phyloP scores from a whole-genome alignment of 2,888 invertebrate species.

The Macrophya alboannulata region DNA sequence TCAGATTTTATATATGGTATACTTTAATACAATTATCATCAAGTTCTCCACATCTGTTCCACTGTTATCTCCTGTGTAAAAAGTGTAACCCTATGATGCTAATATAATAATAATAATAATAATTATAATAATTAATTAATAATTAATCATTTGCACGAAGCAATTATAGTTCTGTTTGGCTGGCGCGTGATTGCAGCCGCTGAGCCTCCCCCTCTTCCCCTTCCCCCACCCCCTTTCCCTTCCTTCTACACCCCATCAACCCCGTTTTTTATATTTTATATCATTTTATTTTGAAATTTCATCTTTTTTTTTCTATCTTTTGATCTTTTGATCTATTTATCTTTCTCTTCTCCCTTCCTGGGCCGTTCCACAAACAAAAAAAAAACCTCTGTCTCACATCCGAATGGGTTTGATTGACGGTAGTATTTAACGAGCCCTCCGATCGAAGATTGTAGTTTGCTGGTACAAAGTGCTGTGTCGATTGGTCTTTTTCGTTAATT shows the following conservation, averaged over 20 bases:
- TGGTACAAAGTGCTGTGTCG: constrained; percentile 55
- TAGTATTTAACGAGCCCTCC: neutral
- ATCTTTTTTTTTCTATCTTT: neutral
- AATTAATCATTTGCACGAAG: constrained; percentile 75
- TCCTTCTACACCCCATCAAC: neutral
- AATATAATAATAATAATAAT: constrained; percentile 75
- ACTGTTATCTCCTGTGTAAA: constrained; percentile 65
- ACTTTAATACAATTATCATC: constrained; percentile 75
- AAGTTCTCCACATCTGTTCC: constrained; percentile 64
- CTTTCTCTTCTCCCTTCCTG: neutral
- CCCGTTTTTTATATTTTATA: neutral
- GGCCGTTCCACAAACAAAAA: constrained; percentile 6
- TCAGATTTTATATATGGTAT: constrained; percentile 70
- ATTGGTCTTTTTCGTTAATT: constrained; percentile 4
- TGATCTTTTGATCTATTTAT: neutral
- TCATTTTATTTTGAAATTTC: neutral
- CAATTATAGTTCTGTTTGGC: constrained; percentile 75
- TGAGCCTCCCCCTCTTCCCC: constrained; percentile 27
- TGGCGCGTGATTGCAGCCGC: constrained; percentile 63
- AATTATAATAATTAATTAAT: constrained; percentile 69
- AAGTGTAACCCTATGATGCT: constrained; percentile 77
- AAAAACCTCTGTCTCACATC: neutral
- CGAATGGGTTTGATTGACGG: neutral
- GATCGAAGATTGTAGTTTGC: constrained; percentile 37
- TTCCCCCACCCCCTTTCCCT: neutral